Base-by-base conservation (phyloP, 2,797 vertebrate species). In the Molossus molossus region DNA sequence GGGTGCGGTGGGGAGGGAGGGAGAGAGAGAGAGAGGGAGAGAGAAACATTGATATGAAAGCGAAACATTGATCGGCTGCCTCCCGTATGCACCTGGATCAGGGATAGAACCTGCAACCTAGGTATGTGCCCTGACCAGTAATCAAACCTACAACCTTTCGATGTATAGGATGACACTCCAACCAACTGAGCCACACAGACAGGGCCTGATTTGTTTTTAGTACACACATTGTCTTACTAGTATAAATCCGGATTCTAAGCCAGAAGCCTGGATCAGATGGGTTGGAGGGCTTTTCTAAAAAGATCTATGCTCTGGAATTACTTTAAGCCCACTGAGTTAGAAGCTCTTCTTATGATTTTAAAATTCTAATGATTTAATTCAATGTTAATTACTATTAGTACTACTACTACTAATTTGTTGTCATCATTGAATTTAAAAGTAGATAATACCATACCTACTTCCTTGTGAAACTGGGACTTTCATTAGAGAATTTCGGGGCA, bases 291-390 rank as follows among this genome's bases (percentile, higher is more conserved):
- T 77, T 90, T 80, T 69, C 6, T 23, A 33, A 53, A 4, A 76
- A 90, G 17, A 83, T 70, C 4, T 21, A 8, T 9, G 2, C 21
- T 48, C 33, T 88, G 25, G 2, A 48, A 23, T 81, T 80, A 53
- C n/a, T 21, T 5, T 77, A 27, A 60, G 79, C 11, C 13, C 40
- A 60, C 17, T 88, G 50, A 58, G 2, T 18, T 6, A 55, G n/a
- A 85, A 92, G 75, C 15, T 57, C 29, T 93, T 27, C 6, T 67
- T 67, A 2, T 58, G 40, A 17, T 88, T 93, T 69, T 23, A 45
- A 73, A 79, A 69, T 40, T 85, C 57, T 65, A 81, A 77, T 76
- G 27, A 84, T 84, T 23, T 58, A 77, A 92, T 64, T 87, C 23
- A 72, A 6, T 73, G 1, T 50, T 79, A 53, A 11, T 45, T 83